phyloP scores from a whole-genome alignment of 2,888 invertebrate species.

The Rhimphoctona megacephalus region DNA sequence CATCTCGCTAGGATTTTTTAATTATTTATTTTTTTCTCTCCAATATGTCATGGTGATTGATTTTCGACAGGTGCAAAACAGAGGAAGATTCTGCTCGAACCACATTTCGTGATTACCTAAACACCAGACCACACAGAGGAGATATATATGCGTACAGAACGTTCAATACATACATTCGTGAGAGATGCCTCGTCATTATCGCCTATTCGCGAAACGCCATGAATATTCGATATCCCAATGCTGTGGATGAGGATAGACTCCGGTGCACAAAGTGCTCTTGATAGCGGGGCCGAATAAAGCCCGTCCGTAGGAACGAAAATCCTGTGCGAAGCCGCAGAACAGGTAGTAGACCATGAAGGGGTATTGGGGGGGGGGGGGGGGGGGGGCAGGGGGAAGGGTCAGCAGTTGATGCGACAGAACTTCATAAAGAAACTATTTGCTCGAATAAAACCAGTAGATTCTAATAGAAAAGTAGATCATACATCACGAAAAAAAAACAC shows the following conservation, averaged over 20 bases:
- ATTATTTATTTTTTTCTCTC: not conserved
- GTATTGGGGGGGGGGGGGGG: not conserved
- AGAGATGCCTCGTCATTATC: constrained; percentile 66
- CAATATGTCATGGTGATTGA: constrained; percentile 17
- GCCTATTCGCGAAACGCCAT: constrained; percentile 67
- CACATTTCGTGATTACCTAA: constrained; percentile 51
- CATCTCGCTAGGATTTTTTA: not conserved
- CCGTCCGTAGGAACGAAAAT: constrained; percentile 47
- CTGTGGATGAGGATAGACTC: constrained; percentile 50
- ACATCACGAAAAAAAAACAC: not conserved
- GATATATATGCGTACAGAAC: constrained; percentile 10
- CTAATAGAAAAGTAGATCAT: not conserved
- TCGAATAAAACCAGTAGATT: not conserved
- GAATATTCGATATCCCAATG: constrained; percentile 70
- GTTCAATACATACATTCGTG: constrained; percentile 16
- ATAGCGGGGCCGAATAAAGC: constrained; percentile 46
- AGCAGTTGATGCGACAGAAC: not conserved
- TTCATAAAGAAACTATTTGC: not conserved
- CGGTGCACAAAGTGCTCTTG: constrained; percentile 66
- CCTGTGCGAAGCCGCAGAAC: constrained; percentile 46
- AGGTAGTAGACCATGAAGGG: constrained; percentile 42
- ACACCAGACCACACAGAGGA: constrained; percentile 11
- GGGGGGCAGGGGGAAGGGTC: not conserved
- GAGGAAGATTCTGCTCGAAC: constrained; percentile 25
- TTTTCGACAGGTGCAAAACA: constrained; percentile 8